These are phyloP conservation scores for Peromyscus melanophrys DNA, from an alignment of 2,797 vertebrate species.

Conservation along the genomic window DNA sequence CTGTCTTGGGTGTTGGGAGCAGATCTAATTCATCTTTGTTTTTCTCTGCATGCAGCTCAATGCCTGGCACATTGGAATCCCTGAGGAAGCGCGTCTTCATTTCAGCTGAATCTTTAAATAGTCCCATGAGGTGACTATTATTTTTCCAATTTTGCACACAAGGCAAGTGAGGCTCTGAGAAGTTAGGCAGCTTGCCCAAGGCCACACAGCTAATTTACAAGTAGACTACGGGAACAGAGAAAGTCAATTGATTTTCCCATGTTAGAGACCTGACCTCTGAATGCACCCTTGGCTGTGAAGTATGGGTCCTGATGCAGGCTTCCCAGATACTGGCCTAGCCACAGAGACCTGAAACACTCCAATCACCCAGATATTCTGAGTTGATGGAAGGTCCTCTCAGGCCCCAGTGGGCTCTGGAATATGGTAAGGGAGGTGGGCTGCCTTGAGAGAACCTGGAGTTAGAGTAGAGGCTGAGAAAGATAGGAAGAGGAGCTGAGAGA, in stretches of 20 bases:
- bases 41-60: background rate
- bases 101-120: background rate
- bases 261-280: background rate
- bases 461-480: background rate
- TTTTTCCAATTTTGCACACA: background rate
- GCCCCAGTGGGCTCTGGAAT: background rate
- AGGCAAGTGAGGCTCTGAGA: slow-evolving; percentile 8
- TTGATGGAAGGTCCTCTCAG: background rate
- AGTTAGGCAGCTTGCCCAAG: background rate
- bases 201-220: background rate
- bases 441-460: background rate
- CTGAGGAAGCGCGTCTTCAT: background rate
- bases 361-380: background rate
- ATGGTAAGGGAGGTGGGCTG: background rate
- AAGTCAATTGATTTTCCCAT: background rate
- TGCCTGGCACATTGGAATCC: background rate
- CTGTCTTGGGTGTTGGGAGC: slow-evolving; percentile 11
- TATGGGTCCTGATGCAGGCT: background rate
- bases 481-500: background rate
- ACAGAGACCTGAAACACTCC: background rate
- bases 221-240: background rate
- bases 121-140: background rate
- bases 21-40: background rate
- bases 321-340: background rate
- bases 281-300: background rate